phyloP scores from a whole-genome alignment of 2,113 vertebrate species.

The Monarcha castaneiventris region DNA sequence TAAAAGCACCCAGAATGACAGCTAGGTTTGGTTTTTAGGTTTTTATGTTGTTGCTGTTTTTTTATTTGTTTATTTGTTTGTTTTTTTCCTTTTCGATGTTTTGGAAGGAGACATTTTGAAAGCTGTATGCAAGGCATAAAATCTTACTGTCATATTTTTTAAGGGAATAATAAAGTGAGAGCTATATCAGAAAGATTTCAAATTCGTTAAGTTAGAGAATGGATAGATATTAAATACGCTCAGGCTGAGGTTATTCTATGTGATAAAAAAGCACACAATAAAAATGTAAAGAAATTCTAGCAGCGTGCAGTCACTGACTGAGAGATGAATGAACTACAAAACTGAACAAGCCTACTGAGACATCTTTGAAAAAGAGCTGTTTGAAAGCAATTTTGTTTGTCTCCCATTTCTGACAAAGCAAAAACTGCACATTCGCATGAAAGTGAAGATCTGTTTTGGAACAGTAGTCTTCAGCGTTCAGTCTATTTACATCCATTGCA shows the following conservation, averaged over 20 bases:
- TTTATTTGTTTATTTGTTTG: accelerated
- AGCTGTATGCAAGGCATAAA: neutral
- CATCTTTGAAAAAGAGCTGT: neutral
- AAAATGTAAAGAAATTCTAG: neutral
- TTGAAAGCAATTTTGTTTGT: neutral
- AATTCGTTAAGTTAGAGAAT: neutral
- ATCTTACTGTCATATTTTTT: neutral
- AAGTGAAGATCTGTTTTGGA: neutral
- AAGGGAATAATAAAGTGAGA: neutral
- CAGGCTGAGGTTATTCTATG: neutral
- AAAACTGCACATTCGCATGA: neutral
- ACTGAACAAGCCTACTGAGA: neutral
- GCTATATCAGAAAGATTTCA: neutral
- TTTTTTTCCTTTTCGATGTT: accelerated
- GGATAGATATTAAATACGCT: neutral
- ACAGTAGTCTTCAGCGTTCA: neutral
- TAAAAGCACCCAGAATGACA: neutral
- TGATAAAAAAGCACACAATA: neutral
- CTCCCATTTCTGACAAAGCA: neutral
- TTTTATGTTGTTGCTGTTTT: too few relatives aligned
- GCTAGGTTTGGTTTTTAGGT: too few relatives aligned
- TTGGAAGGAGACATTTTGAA: neutral
- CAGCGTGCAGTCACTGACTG: neutral
- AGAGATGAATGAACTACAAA: neutral
- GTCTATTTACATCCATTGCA: neutral